These are phyloP conservation scores for Falco concolor DNA, from an alignment of 2,797 vertebrate species.

Conservation along the genomic window DNA sequence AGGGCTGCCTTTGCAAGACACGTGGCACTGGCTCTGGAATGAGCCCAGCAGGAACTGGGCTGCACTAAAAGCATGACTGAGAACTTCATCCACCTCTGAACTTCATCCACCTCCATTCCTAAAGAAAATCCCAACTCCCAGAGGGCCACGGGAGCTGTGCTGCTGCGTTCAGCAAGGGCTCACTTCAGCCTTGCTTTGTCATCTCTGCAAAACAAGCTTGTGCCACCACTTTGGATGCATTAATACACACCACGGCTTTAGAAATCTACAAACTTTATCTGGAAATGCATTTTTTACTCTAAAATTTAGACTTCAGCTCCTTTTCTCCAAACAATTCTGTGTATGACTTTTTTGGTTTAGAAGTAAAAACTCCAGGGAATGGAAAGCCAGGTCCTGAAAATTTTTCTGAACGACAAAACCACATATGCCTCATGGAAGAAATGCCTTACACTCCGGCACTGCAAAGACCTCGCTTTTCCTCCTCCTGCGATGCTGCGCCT, in stretches of 20 bases:
- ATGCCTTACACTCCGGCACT: neutral
- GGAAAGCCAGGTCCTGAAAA: neutral
- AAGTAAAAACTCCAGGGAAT: neutral
- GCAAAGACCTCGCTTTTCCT: neutral
- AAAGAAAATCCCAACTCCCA: neutral
- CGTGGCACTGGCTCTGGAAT: neutral
- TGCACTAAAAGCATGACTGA: neutral
- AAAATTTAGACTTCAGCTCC: neutral
- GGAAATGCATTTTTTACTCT: neutral
- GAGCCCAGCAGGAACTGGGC: neutral
- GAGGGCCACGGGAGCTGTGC: neutral
- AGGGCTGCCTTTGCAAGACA: neutral
- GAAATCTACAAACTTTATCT: neutral
- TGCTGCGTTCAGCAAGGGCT: neutral
- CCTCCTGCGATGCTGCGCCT: neutral
- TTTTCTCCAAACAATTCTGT: neutral
- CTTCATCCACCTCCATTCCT: neutral
- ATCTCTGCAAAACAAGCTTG: neutral
- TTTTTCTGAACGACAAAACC: constrained; percentile 16
- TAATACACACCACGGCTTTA: neutral
- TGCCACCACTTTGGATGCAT: neutral
- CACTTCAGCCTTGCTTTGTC: neutral
- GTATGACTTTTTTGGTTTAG: neutral
- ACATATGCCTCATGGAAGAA: constrained; percentile 20
- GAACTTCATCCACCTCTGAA: neutral